A percentile compares a stretch with the other conserved stretches of the same genome.
These are phyloP conservation scores for Pipra filicauda DNA, from an alignment of 2,113 vertebrate species.

Conservation along the genomic window DNA sequence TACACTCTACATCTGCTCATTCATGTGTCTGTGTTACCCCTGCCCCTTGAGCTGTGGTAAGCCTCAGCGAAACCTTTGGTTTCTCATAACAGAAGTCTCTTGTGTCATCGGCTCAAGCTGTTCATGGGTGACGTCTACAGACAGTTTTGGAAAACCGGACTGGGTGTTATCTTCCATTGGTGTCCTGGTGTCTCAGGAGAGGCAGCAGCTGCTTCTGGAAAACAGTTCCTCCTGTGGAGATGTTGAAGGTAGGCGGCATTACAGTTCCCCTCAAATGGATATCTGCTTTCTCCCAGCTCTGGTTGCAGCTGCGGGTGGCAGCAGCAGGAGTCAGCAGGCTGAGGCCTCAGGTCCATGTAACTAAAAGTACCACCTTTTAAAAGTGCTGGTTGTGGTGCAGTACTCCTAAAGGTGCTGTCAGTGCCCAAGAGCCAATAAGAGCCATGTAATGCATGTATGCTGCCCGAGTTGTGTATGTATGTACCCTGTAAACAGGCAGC, in stretches of 20 bases:
- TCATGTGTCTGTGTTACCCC: background rate
- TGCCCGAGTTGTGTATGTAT: background rate
- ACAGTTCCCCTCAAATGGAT: rapidly evolving
- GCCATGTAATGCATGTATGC: background rate
- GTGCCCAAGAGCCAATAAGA: background rate
- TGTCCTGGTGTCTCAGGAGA: constrained; percentile 38
- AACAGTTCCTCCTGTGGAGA: constrained; percentile 27
- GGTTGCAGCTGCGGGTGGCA: background rate
- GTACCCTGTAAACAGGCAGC: background rate
- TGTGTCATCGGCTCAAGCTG: constrained; percentile 60
- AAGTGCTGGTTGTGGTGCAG: background rate
- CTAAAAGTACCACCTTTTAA: background rate
- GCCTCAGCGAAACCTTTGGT: background rate
- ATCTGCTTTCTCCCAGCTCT: background rate
- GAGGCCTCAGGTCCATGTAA: background rate
- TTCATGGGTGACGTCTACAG: constrained; percentile 59
- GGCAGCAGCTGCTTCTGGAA: constrained; percentile 42
- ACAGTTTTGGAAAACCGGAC: constrained; percentile 58
- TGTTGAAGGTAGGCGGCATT: constrained; percentile 53
- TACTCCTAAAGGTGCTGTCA: background rate
- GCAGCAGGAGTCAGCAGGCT: background rate
- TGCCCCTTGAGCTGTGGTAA: background rate
- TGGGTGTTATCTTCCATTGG: constrained; percentile 57
- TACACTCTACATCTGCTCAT: background rate
- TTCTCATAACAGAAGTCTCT: constrained; percentile 39